phyloP scores from a whole-genome alignment of 2,888 invertebrate species.

The Alcis repandata region DNA sequence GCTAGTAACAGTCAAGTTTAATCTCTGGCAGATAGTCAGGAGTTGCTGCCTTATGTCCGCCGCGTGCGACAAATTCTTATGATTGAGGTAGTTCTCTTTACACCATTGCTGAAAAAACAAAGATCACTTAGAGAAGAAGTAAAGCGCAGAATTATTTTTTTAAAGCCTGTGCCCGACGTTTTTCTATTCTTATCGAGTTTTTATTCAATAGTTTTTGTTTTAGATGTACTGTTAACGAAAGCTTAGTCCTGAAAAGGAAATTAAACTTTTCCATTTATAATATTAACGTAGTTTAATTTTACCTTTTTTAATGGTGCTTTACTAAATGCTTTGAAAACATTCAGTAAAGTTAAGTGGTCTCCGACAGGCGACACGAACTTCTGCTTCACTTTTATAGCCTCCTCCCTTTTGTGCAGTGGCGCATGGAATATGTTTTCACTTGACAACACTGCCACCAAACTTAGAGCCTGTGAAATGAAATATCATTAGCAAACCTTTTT shows the following conservation, averaged over 20 bases:
- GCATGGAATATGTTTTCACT: slow-evolving; percentile 94
- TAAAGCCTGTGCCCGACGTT: too few relatives aligned
- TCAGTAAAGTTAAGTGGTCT: slow-evolving; percentile 96
- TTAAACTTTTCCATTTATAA: too few relatives aligned
- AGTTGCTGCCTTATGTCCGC: slow-evolving; percentile 93
- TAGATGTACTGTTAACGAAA: too few relatives aligned
- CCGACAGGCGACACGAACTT: slow-evolving; percentile 95
- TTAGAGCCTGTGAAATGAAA: slow-evolving; percentile 87
- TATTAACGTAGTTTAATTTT: slow-evolving; percentile 25
- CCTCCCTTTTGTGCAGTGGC: slow-evolving; percentile 91
- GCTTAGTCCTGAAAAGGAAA: too few relatives aligned
- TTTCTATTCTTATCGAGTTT: too few relatives aligned
- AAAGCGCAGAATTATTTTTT: too few relatives aligned
- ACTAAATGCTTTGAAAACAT: slow-evolving; percentile 93
- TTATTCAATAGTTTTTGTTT: too few relatives aligned
- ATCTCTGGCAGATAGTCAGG: slow-evolving; percentile 88
- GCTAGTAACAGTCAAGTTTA: slow-evolving; percentile 87
- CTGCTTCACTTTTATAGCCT: slow-evolving; percentile 90
- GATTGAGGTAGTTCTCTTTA: slow-evolving; percentile 94
- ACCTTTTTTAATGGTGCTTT: slow-evolving; percentile 90
- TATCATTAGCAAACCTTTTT: too few relatives aligned
- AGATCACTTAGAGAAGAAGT: not conserved
- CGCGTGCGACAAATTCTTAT: slow-evolving; percentile 93
- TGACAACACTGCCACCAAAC: slow-evolving; percentile 94
- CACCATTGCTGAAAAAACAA: slow-evolving; percentile 91